These are phyloP conservation scores for Zaprionus ornatus DNA, from an alignment of 1,140 invertebrate species.

Conservation along the genomic window DNA sequence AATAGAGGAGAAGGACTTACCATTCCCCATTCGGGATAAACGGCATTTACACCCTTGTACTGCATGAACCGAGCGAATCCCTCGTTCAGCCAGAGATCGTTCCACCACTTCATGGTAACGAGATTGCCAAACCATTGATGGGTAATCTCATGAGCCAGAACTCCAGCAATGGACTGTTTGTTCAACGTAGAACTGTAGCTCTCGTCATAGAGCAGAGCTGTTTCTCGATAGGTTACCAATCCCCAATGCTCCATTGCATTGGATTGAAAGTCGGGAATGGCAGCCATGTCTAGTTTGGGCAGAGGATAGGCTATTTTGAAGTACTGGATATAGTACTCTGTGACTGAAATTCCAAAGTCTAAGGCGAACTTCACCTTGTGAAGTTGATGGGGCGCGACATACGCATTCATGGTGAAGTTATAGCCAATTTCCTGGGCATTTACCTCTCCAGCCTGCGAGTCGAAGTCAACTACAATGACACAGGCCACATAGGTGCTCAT, in stretches of 20 bases:
- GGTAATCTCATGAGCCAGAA: conserved; percentile 95
- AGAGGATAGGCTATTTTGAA: conserved; percentile 94
- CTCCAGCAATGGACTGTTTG: conserved; percentile 90
- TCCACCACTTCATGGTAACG: conserved; percentile 96
- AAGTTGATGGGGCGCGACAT: conserved; percentile 89
- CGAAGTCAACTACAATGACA: conserved; percentile 96
- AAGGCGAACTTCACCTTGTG: conserved; percentile 92
- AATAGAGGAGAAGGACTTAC: conserved; percentile 85
- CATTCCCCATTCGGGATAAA: conserved; percentile 93
- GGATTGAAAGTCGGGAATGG: conserved; percentile 96
- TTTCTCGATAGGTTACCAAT: conserved; percentile 93
- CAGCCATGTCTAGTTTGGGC: conserved; percentile 95
- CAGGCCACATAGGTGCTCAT: conserved; percentile 97
- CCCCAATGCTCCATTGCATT: conserved; percentile 98
- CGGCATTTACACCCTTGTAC: conserved; percentile 89
- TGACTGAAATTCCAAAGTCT: conserved; percentile 90
- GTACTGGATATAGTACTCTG: conserved; percentile 94
- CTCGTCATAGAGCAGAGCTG: conserved; percentile 90
- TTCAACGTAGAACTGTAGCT: conserved; percentile 88
- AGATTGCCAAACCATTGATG: conserved; percentile 97
- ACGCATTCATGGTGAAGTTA: conserved; percentile 88
- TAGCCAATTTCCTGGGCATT: conserved; percentile 85
- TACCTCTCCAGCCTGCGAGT: conserved; percentile 85
- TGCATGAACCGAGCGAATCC: conserved; percentile 96
- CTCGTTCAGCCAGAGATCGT: conserved; percentile 96